Base-by-base conservation (phyloP, 2,888 invertebrate genomes). In the Acanthococcus lagerstroemiae region DNA sequence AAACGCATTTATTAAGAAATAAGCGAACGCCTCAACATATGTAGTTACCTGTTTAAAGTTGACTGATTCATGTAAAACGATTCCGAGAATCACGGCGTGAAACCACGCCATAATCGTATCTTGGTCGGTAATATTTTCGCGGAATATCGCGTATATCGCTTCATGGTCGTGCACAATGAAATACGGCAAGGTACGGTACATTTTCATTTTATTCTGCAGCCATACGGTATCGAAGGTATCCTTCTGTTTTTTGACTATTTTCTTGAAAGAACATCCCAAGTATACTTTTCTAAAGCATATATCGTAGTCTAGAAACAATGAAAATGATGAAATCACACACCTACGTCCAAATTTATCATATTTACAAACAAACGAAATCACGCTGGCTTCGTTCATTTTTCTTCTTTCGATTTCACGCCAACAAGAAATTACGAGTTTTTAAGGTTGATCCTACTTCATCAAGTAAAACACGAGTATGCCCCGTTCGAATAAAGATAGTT, bases 71-170 rank as follows among this genome's bases (percentile, higher is more conserved):
- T 48, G 27, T 2, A 52, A n/a, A 30, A 48, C 37, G 15, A 55
- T 55, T 7, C 68, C 71, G 26, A 69, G 65, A 48, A 71, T 60
- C 37, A 71, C 65, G 21, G 70, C 85, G 72, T 88, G 83, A 70
- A 85, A 85, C 74, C 86, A 88, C 4, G 84, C 83, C 72, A 82
- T 79, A 9, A 89, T 73, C n/a, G 85, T 77, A 70, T 84, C 83
- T 57, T 76, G 75, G 1, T 80, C 73, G 0, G 72, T 73, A 22
- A 80, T 79, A n/a, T 78, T 75, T 55, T 80, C 78, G 67, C 80
- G 78, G 1, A 68, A 58, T 22, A 67, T 24, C 15, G 68, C 66
- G 17, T 57, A 37, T 45, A 69, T 57, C 2, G 30, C 25, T 22
- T 50, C 45, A 19, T 66, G 56, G 12, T 48, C 57, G 26, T 67